These are phyloP conservation scores for Ceratitis capitata DNA, from an alignment of 1,140 invertebrate species.

Conservation along the genomic window DNA sequence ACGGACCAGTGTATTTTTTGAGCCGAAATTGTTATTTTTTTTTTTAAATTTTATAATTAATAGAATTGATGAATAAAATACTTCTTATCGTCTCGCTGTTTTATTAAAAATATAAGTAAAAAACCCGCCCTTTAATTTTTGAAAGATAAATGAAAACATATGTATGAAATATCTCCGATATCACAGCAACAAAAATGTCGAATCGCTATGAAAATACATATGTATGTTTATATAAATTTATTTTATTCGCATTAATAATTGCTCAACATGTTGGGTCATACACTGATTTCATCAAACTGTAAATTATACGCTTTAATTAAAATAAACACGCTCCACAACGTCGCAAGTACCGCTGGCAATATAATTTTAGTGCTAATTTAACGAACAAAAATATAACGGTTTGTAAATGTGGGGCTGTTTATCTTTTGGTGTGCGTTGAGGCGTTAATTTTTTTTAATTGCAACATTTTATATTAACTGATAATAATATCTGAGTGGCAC, in stretches of 20 bases:
- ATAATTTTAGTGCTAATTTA: not conserved
- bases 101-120: too few species aligned
- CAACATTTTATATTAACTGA: conserved; percentile 17
- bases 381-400: not conserved
- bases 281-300: conserved; percentile 13
- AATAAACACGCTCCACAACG: conserved; percentile 8
- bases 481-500: not conserved
- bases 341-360: not conserved
- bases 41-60: too few species aligned
- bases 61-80: too few species aligned
- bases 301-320: conserved; percentile 21
- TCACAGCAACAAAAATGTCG: too few species aligned
- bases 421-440: not conserved
- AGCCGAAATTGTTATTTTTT: too few species aligned
- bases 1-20: too few species aligned
- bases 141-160: too few species aligned
- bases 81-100: too few species aligned
- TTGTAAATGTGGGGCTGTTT: not conserved
- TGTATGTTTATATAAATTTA: not conserved
- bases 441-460: not conserved
- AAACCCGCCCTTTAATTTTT: too few species aligned
- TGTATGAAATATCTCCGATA: too few species aligned
- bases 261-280: not conserved
- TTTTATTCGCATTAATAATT: too few species aligned
- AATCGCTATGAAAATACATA: not conserved